Evolutionary conservation across 2,797 vertebrate genomes (phyloP), one percentile per base, ranked within the genome.

Genomic region (Adelosebastes latens): DNA sequence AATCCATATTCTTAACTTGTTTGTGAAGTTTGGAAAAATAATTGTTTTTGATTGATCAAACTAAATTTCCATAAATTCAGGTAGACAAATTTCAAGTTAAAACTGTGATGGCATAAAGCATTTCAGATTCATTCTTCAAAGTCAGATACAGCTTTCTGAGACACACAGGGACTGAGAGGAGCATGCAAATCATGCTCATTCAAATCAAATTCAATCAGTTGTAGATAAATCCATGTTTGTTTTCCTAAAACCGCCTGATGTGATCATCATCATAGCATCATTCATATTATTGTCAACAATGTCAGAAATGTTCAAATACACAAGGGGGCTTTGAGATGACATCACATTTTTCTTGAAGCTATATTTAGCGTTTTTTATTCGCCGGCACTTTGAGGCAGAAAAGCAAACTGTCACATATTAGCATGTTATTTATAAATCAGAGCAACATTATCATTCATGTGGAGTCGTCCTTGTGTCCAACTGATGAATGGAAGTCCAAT

Each of bases 41-140:
- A 74, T 58, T 25, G 14, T 70, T 65, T 55, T 8, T 55, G 7
- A 66, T 29, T 31, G 13, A 52, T 59, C 0, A 29, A 64, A 46
- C 5, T 10, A 6, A 11, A 62, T 42, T 62, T 60, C 3, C 60
- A 24, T 20, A n/a, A 31, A 49, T 58, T 31, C 2, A 58, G 10
- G 25, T 55, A 49, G 9, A 14, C 55, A 27, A 0, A 53, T 20
- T 24, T 27, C 2, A 63, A 42, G 34, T 58, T 71, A n/a, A 46
- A 69, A 63, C 12, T 63, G 18, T 63, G 18, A 70, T 75, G 36
- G 27, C 58, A 74, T n/a, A 80, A 80, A 46, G 5, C 22, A 64
- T 64, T 64, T 64, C 9, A 75, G 24, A 62, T 46, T 11, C 10
- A 49, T 32, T 72, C 27, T 25, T 42, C 18, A 31, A 56, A 32